Evolutionary conservation across 2,797 vertebrate species (phyloP).

Genomic region (Margarornis squamiger): DNA sequence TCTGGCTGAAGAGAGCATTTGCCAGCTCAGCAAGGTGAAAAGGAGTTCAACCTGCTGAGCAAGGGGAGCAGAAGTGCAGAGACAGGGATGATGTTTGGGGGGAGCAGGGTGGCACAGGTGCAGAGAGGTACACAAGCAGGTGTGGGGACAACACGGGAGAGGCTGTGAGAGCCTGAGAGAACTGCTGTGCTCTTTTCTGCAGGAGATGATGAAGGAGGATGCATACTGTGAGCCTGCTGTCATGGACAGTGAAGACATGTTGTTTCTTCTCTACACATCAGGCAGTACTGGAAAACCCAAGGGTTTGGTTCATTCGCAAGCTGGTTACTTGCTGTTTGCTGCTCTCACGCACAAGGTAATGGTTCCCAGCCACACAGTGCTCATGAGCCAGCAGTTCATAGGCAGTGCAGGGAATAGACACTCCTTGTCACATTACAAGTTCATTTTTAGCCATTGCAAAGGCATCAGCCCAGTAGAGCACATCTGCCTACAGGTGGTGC

Average conservation of each 20-base stretch:
- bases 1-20: not conserved
- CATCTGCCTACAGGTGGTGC: not conserved
- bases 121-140: not conserved
- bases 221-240: slow-evolving; percentile 81
- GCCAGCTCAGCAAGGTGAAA: not conserved
- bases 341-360: slow-evolving; percentile 68
- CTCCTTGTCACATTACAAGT: not conserved
- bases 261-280: slow-evolving; percentile 74
- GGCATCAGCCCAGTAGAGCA: not conserved
- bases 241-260: slow-evolving; percentile 79
- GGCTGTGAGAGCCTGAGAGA: not conserved
- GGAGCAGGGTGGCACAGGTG: not conserved
- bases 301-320: slow-evolving; percentile 72
- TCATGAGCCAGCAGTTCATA: not conserved
- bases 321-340: slow-evolving; percentile 72
- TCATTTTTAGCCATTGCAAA: not conserved
- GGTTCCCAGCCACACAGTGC: not conserved
- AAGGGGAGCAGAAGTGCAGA: not conserved
- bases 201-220: slow-evolving; percentile 70
- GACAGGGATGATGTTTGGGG: not conserved
- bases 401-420: not conserved
- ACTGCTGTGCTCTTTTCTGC: not conserved
- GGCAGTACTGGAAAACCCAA: slow-evolving; percentile 76
- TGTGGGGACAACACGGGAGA: not conserved
- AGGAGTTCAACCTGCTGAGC: not conserved